A percentile compares a stretch with the other conserved stretches of the same genome.
These are phyloP conservation scores for Phaonia tiefii DNA, from an alignment of 2,888 invertebrate species.

Conservation along the genomic window DNA sequence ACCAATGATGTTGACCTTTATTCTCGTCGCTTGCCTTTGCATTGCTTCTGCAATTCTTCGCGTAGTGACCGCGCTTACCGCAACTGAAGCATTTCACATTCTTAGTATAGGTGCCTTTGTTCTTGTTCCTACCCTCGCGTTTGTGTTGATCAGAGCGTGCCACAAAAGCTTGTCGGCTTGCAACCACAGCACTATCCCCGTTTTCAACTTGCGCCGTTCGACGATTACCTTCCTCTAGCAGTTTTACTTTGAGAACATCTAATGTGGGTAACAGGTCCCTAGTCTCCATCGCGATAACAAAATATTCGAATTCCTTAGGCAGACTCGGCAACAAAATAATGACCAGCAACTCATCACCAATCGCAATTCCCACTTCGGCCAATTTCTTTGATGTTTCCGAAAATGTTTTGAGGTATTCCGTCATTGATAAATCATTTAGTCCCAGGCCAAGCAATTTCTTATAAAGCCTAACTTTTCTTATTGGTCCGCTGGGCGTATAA, in stretches of 20 bases:
- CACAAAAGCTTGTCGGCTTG: slow-evolving; percentile 3
- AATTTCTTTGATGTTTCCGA: slow-evolving; percentile 32
- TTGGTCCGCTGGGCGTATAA: slow-evolving; percentile 50
- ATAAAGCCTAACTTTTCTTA: slow-evolving; percentile 51
- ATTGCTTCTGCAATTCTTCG: slow-evolving; percentile 1
- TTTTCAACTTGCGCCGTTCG: neutral
- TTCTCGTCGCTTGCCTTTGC: neutral
- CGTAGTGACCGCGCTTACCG: slow-evolving; percentile 61
- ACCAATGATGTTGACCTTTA: slow-evolving; percentile 15
- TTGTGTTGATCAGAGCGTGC: neutral
- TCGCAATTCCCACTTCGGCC: slow-evolving; percentile 43
- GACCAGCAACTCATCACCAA: slow-evolving; percentile 44
- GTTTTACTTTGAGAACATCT: slow-evolving; percentile 59
- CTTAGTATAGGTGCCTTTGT: slow-evolving; percentile 25
- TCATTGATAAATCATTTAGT: slow-evolving; percentile 25
- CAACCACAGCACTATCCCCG: neutral
- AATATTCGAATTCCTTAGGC: slow-evolving; percentile 32
- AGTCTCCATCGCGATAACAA: slow-evolving; percentile 50
- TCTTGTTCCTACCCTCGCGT: no score
- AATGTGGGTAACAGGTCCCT: slow-evolving; percentile 32
- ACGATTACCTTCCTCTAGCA: slow-evolving; percentile 3
- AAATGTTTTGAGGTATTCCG: slow-evolving; percentile 33
- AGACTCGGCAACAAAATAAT: slow-evolving; percentile 47
- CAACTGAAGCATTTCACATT: slow-evolving; percentile 26
- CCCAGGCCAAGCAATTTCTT: slow-evolving; percentile 54